Percentiles rank a stretch among this genome's conserved stretches.
These are phyloP conservation scores for Otocyon megalotis DNA, from an alignment of 2,113 vertebrate species.

Conservation along the genomic window DNA sequence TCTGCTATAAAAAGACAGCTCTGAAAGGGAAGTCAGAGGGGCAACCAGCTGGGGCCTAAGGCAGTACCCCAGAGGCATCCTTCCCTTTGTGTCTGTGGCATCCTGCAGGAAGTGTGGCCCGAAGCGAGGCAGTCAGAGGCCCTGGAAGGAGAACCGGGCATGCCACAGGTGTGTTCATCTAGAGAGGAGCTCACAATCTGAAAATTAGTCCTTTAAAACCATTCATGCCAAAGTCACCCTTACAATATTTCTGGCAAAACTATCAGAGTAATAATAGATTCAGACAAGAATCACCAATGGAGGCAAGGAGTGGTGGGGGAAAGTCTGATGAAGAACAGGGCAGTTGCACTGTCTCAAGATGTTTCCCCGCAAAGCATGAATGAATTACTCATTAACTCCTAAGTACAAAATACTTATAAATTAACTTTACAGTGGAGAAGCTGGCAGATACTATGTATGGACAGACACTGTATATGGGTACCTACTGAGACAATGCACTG, in stretches of 20 bases:
- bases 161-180: background rate
- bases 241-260: background rate
- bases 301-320: background rate
- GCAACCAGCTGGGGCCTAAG: background rate
- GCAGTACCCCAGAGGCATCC: background rate
- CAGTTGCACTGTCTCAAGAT: background rate
- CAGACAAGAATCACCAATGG: background rate
- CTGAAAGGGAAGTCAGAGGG: background rate
- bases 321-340: background rate
- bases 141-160: background rate
- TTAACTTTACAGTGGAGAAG: background rate
- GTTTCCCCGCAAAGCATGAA: background rate
- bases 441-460: no score
- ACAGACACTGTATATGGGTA: background rate
- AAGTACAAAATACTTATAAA: background rate
- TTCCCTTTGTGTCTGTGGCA: background rate
- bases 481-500: background rate
- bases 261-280: background rate
- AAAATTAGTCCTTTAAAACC: constrained; percentile 15
- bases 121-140: background rate
- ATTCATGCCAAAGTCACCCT: background rate
- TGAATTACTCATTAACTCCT: background rate
- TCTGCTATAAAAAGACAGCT: constrained; percentile 11
- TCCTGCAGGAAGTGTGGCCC: background rate
- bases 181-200: background rate